Evolutionary conservation across 2,888 invertebrate species (phyloP), one percentile per base, ranked within the genome.

Genomic region (Cheilosia scutellata): DNA sequence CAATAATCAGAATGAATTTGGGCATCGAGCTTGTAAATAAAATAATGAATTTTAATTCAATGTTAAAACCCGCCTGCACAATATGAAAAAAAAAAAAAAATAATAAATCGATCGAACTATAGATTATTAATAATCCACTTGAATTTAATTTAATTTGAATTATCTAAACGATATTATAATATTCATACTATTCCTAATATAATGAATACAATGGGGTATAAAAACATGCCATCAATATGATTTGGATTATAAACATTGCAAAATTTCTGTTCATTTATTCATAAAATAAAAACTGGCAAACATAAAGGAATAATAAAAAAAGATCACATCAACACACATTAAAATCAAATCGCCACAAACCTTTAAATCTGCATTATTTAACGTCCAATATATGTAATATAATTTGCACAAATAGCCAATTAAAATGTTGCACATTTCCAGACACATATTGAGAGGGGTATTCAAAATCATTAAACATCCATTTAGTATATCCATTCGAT

Each of bases 401-500:
- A 27, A 44, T 66, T 62, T 65, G 40, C 51, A 68, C n/a, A 55
- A 42, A 62, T 33, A 70, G 25, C 40, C 20, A 40, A 63, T 49
- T 33, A 49, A 66, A 68, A 55, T 29, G 65, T 70, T 57, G 63
- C 47, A 65, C 71, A 72, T 60, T 72, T 40, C 68, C 74, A 68
- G 16, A 25, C 16, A 68, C 33, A 63, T 49, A 55, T 7, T 53
- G 55, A 55, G 6, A 44, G 25, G 53, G 60, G 37, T 74, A 65
- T 51, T 58, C 65, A 76, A 80, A 84, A 84, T 70, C 80, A 80
- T 66, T 84, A 65, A 79, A 70, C 70, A 84, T 84, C 84, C 80
- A 83, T 83, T 75, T 55, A 53, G 75, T 75, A 80, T 84, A 80
- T 84, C 84, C 84, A 58, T 80, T 80, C 37, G 84, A 80, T 76